These are phyloP conservation scores for Danionella dracula DNA, from an alignment of 2,797 vertebrate genomes.

Conservation along the genomic window DNA sequence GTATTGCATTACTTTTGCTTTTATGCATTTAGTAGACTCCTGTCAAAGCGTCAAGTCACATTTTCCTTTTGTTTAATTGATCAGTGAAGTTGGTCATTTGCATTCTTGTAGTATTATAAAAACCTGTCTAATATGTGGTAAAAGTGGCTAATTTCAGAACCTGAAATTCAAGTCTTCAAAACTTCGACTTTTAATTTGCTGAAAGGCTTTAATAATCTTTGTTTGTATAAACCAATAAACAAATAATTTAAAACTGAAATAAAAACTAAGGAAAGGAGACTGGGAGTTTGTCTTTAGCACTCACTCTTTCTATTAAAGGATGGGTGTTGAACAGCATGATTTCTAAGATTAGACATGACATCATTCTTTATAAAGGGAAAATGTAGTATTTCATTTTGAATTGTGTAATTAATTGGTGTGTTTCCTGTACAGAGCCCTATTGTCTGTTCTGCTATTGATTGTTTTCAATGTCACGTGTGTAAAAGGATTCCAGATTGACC, in stretches of 20 bases:
- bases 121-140: too few relatives aligned
- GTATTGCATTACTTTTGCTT: too few relatives aligned
- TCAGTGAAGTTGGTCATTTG: too few relatives aligned
- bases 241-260: background rate
- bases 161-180: background rate
- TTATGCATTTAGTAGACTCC: too few relatives aligned
- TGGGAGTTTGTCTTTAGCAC: background rate
- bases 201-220: background rate
- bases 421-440: conserved; percentile 1
- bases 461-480: background rate
- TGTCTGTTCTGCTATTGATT: background rate
- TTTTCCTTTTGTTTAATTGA: too few relatives aligned
- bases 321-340: background rate
- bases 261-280: background rate
- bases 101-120: too few relatives aligned
- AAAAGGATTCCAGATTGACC: conserved; percentile 3
- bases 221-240: background rate
- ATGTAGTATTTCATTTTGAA: background rate
- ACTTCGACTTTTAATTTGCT: background rate
- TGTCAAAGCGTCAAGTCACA: too few relatives aligned
- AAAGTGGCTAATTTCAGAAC: background rate
- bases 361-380: background rate
- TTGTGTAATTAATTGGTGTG: background rate
- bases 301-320: background rate
- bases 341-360: background rate